Conservation (phyloP, 1,140 invertebrate species). For the Vollenhovia emeryi region DNA sequence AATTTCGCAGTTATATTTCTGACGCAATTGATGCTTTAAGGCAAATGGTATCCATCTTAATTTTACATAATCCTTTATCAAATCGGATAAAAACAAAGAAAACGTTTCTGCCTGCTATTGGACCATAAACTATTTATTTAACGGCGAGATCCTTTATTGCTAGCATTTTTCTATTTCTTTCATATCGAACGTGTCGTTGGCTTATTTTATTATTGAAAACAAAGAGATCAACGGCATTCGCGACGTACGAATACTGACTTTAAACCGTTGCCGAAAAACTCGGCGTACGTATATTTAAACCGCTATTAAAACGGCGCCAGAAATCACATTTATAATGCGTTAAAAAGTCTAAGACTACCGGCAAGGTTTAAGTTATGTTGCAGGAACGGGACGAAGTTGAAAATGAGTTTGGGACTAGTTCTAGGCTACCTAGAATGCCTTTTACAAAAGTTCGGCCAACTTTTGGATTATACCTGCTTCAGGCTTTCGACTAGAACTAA, state of each 20-base stretch:
- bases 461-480: slow-evolving; percentile 58
- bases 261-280: background rate
- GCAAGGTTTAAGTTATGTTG: slow-evolving; percentile 57
- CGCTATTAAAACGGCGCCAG: slow-evolving; percentile 14
- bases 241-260: background rate
- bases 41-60: background rate
- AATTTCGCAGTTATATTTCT: background rate
- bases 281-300: slow-evolving; percentile 2
- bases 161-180: too few species aligned
- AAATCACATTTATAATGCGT: slow-evolving; percentile 48
- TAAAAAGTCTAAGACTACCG: slow-evolving; percentile 42
- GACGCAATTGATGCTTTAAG: background rate
- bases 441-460: slow-evolving; percentile 57
- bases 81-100: background rate
- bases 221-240: background rate
- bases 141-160: too few species aligned
- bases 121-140: too few species aligned
- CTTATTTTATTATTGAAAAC: too few species aligned
- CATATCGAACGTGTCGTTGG: too few species aligned
- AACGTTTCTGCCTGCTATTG: too few species aligned
- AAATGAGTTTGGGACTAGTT: slow-evolving; percentile 59
- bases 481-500: slow-evolving; percentile 56
- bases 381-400: slow-evolving; percentile 45
- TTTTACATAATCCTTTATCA: background rate
- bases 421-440: slow-evolving; percentile 55